These are phyloP conservation scores for Gallinago jamesoni DNA, from an alignment of 2,113 vertebrate species.

Conservation along the genomic window DNA sequence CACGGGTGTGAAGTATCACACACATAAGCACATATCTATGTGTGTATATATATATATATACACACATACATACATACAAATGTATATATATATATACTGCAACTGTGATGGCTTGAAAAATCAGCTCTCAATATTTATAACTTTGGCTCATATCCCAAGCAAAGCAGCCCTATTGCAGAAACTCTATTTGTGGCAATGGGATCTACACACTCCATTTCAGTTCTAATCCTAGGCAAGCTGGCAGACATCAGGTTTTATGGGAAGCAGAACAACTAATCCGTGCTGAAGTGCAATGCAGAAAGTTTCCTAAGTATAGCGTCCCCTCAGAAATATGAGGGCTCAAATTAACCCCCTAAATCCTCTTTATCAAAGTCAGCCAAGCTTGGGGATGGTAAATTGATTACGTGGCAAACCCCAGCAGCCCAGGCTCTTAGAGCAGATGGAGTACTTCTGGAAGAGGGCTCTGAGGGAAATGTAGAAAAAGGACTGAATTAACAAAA, in stretches of 20 bases:
- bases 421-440: neutral
- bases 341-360: conserved; percentile 64
- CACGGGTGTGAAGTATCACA: neutral
- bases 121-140: conserved; percentile 63
- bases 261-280: conserved; percentile 69
- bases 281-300: conserved; percentile 34
- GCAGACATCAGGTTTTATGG: conserved; percentile 67
- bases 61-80: neutral
- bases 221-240: conserved; percentile 65
- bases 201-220: conserved; percentile 59
- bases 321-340: conserved; percentile 56
- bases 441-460: conserved; percentile 12
- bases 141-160: conserved; percentile 59
- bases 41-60: neutral
- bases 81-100: neutral
- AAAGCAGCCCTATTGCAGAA: conserved; percentile 44
- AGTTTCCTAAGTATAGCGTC: conserved; percentile 50
- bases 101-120: conserved; percentile 35
- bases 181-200: conserved; percentile 60
- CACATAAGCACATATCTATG: neutral
- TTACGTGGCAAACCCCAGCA: neutral
- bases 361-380: conserved; percentile 64
- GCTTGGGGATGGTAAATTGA: conserved; percentile 35
- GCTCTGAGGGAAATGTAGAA: neutral
- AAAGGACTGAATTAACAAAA: conserved; percentile 6